A percentile compares a stretch with the other conserved stretches of the same genome.
Evolutionary conservation across 2,888 invertebrate genomes (phyloP).

Genomic region (Dicycla oo): DNA sequence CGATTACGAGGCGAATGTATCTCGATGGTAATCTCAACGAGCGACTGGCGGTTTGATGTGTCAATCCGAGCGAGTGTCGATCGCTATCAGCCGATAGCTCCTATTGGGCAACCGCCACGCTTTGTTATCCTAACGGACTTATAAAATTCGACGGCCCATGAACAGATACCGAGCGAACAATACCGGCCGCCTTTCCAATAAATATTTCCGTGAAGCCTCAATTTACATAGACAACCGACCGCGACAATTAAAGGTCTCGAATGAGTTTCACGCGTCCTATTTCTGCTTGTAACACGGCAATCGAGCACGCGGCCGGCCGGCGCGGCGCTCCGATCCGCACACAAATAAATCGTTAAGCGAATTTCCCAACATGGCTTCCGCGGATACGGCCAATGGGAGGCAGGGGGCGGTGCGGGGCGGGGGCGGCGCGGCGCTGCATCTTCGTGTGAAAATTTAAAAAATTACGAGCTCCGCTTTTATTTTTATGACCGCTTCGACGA

Average conservation of each 20-base stretch:
- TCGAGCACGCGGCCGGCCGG: conserved; percentile 73
- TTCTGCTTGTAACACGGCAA: conserved; percentile 74
- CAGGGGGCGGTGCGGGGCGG: conserved; percentile 73
- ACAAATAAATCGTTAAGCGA: conserved; percentile 86
- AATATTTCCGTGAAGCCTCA: conserved; percentile 65
- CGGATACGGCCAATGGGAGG: conserved; percentile 78
- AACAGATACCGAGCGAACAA: conserved; percentile 74
- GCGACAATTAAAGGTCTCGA: conserved; percentile 71
- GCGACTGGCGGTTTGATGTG: conserved; percentile 87
- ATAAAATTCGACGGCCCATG: conserved; percentile 82
- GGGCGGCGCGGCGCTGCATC: conserved; percentile 74
- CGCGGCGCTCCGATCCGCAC: conserved; percentile 76
- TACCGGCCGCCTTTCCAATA: conserved; percentile 74
- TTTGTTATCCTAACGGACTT: conserved; percentile 88
- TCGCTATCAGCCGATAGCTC: conserved; percentile 85
- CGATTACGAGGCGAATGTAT: conserved; percentile 85
- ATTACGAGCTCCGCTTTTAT: conserved; percentile 77
- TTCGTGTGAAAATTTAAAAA: conserved; percentile 83
- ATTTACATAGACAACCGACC: conserved; percentile 66
- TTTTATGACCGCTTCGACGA: conserved; percentile 77
- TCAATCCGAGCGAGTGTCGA: conserved; percentile 85
- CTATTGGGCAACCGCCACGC: conserved; percentile 87
- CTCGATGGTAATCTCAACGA: conserved; percentile 84
- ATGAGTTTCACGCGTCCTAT: conserved; percentile 74
- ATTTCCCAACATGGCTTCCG: conserved; percentile 88